Base-by-base conservation (phyloP, 2,113 vertebrate genomes). In the Pygoscelis antarcticus region DNA sequence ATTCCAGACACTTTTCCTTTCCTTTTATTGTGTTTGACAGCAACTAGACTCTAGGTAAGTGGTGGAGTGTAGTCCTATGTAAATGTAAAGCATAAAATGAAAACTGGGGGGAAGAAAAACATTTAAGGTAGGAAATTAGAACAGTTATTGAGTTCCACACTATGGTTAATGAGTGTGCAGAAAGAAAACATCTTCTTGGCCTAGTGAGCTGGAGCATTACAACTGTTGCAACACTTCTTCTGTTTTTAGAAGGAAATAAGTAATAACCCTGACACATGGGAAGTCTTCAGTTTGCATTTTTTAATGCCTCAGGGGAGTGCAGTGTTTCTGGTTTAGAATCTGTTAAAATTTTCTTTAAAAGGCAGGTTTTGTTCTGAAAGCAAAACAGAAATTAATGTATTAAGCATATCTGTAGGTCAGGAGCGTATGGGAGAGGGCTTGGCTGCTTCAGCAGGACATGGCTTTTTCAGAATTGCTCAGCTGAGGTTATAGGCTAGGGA, bases 71-170 rank as follows among this genome's bases (percentile, higher is more conserved):
- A 68, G 72, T 61, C 55, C 89, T 97, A 96, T 96, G 97, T 97
- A 97, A 98, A 98, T 97, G 90, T 77, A 90, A 97, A 81, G 87
- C 97, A 95, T 95, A 97, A 98, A 98, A 97, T 98, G 97, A 98
- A 97, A 98, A 98, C 96, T 83, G 10, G 91, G 96, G 94, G 98
- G 96, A 98, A 98, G 98, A 96, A 98, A 98, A 98, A 98, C 98
- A 98, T 98, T 97, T 96, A 98, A 97, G 98, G 96, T 98, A 98
- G 98, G 98, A 98, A 98, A 98, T 98, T 98, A 98, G 98, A 98
- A 92, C 97, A 96, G 98, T 98, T 97, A 98, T 89, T 97, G 97
- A 97, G 97, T 98, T 98, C 98, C 97, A 98, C 96, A 95, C 96
- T 96, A 87, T 94, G 92, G 98, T 98, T 98, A 98, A 98, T 98